Evolutionary conservation across 2,113 vertebrate genomes (phyloP), one percentile per base, ranked within the genome.

Genomic region (Channa maculata): DNA sequence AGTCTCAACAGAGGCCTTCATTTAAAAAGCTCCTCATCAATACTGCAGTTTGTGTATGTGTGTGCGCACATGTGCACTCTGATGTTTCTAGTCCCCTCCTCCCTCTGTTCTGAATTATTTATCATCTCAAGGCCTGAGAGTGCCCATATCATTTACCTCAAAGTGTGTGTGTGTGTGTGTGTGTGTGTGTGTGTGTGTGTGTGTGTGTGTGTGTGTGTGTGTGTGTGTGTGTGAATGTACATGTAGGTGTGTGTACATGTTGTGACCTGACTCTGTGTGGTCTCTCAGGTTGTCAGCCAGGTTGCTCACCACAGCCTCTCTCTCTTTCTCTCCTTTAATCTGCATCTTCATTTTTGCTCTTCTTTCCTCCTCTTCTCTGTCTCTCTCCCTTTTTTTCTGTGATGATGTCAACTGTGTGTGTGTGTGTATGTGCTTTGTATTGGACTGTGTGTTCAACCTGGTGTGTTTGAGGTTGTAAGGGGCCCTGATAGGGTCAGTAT

Each of bases 101-200:
- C 92, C 90, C 80, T 82, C 70, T 3, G 46, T 39, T 65, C 89
- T 99, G 55, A 97, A 99, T 98, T 95, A 98, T 99, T 95, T 57
- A 99, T 93, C 60, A 94, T 91, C 79, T 8, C 37, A 39, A 77
- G 75, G 84, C 83, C 93, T 82, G 85, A 78, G 82, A 91, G 92
- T 92, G 89, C 88, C 76, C 62, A 89, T 92, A 90, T 95, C 89
- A 84, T 85, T 94, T 94, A 90, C 90, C 90, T 84, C 80, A 72
- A 74, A 86, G 44, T 67, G 65, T 73, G 62, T 79, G 60, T 2
- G 53, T 72, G 55, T 44, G n/a, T 66, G 34, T 75, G 38, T 69
- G 52, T 65, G 53, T 51, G 50, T 73, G 62, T 66, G 65, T 61
- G 41, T 76, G 58, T 73, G 45, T 75, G 64, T 49, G 39, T 51